phyloP scores from a whole-genome alignment of 2,113 vertebrate genomes.

The Fukomys damarensis region DNA sequence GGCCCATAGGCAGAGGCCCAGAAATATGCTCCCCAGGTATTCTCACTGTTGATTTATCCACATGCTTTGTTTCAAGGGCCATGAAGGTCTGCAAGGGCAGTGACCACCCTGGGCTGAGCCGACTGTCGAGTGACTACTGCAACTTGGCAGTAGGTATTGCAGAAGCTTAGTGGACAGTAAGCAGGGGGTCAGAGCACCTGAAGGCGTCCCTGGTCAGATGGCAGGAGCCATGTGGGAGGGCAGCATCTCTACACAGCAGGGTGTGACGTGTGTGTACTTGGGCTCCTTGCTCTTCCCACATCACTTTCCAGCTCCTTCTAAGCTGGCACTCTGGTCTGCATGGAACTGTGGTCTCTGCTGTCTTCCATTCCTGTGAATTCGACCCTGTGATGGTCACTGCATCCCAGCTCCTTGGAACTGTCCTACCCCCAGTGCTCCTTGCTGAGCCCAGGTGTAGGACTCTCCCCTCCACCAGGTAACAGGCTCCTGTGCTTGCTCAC shows the following conservation, averaged over 20 bases:
- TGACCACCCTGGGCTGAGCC: not conserved
- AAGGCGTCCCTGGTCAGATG: not conserved
- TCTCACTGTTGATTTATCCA: not conserved
- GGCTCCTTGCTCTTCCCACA: not conserved
- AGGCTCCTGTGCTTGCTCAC: not conserved
- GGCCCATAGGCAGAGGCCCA: not conserved
- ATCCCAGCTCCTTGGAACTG: not conserved
- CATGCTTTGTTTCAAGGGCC: too few species aligned
- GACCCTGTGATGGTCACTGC: not conserved
- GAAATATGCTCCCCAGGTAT: not conserved
- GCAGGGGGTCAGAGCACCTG: not conserved
- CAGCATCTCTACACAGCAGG: not conserved
- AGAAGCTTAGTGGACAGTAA: not conserved
- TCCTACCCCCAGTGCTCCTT: not conserved
- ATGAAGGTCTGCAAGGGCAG: not conserved
- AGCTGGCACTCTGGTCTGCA: not conserved
- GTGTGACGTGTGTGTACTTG: too few species aligned
- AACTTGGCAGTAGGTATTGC: not conserved
- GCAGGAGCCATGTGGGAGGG: not conserved
- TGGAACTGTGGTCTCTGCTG: not conserved
- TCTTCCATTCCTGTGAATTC: not conserved
- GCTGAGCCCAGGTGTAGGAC: not conserved
- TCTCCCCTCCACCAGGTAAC: not conserved
- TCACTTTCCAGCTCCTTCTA: not conserved
- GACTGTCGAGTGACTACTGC: not conserved